Conservation (phyloP, 1,140 invertebrate species). For the Bemisia tabaci region DNA sequence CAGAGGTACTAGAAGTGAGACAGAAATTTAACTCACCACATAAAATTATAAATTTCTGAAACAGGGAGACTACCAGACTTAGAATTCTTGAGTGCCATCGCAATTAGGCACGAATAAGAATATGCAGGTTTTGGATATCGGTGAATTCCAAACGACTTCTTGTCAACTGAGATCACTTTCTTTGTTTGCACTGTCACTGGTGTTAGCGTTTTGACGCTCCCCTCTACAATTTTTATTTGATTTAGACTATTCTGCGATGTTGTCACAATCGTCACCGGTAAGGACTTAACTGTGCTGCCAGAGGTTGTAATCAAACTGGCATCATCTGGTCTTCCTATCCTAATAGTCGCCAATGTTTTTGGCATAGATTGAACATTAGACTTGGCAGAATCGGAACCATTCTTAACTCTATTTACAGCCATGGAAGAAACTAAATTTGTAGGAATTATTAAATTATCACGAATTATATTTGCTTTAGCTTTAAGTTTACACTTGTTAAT, state of each 20-base stretch:
- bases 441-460: constrained; percentile 8
- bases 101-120: constrained; percentile 94
- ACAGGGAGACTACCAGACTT: constrained; percentile 85
- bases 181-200: not conserved
- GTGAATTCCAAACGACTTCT: constrained; percentile 30
- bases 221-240: constrained; percentile 2
- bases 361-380: not conserved
- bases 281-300: not conserved
- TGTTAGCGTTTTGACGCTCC: not conserved
- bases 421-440: constrained; percentile 10
- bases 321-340: not conserved
- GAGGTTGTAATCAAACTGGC: constrained; percentile 8
- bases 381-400: not conserved
- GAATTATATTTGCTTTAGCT: constrained; percentile 24
- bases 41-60: constrained; percentile 97
- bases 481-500: constrained; percentile 33
- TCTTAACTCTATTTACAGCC: constrained; percentile 11
- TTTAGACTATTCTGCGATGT: not conserved
- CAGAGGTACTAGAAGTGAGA: no score
- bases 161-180: constrained; percentile 13
- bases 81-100: constrained; percentile 94
- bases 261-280: not conserved
- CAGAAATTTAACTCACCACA: constrained; percentile 94
- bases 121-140: constrained; percentile 91
- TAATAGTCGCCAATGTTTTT: not conserved